Evolutionary conservation across 2,888 invertebrate species (phyloP), one percentile per base, ranked within the genome.

Genomic region (Agrotis clavis): DNA sequence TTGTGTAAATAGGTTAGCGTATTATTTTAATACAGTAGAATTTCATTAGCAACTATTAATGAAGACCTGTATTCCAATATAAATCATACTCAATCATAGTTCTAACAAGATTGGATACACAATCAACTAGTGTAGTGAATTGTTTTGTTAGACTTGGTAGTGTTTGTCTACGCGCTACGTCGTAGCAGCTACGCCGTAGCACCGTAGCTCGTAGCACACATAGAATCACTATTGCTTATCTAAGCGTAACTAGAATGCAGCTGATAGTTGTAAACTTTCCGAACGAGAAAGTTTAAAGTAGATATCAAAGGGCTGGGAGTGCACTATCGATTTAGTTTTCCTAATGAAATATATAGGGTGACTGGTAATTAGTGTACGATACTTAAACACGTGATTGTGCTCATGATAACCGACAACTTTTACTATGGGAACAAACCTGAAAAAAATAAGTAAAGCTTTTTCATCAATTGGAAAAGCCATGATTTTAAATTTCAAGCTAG

Each of bases 101-200:
- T 66, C 74, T 19, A 25, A 41, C 21, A 53, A 35, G 16, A 54
- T 53, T 72, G 30, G 45, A 72, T 18, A 41, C 60, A 59, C 18
- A 41, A 45, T 30, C 48, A 30, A 30, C 18, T 66, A 67, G 3
- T 51, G 66, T 71, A 72, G 47, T 57, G 59, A 67, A 72, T 65
- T 71, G 75, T 73, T 68, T 72, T 65, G 71, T 67, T 74, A 54
- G 56, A 56, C 60, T 71, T 67, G 60, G 67, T 65, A 71, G 60
- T 71, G 51, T 67, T 72, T 71, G 56, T 41, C 69, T 82, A 82
- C 61, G 66, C n/a, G 51, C 73, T 79, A 78, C 67, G 54, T 11
- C 72, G 75, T 78, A 81, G 78, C 72, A 59, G 61, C 71, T 71
- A 71, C 50, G 21, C n/a, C 47, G 64, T 57, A 74, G 59, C 71